Percentiles rank a stretch among this genome's conserved stretches.
Conservation (phyloP, 2,888 invertebrate species). For the Blomia tropicalis region DNA sequence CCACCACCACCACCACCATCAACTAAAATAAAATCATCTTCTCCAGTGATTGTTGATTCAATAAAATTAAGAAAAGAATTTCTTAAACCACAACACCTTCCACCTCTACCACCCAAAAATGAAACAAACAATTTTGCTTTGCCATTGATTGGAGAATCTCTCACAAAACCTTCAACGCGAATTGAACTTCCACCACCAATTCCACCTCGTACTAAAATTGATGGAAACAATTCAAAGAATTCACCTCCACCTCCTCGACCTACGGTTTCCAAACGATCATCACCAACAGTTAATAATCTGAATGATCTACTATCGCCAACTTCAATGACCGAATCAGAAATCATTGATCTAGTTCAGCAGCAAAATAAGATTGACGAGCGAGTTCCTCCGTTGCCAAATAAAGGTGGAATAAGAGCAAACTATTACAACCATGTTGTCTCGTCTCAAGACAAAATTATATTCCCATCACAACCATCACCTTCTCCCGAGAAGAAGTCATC, state of each 20-base stretch:
- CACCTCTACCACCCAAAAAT: slow-evolving; percentile 27
- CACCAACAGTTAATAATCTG: neutral
- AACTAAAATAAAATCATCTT: neutral
- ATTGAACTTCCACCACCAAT: neutral
- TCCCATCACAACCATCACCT: slow-evolving; percentile 14
- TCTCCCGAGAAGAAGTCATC: slow-evolving; percentile 25
- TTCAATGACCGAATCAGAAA: slow-evolving; percentile 7
- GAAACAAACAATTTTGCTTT: too few species aligned
- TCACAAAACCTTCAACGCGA: neutral
- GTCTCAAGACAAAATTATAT: too few species aligned
- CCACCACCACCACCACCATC: neutral
- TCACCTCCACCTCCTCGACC: slow-evolving; percentile 25
- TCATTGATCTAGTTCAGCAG: neutral
- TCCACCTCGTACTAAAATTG: slow-evolving; percentile 1
- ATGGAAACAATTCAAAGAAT: slow-evolving; percentile 21
- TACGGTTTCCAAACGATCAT: neutral
- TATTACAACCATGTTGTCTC: slow-evolving; percentile 14
- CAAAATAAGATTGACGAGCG: too few species aligned
- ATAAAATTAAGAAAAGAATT: too few species aligned
- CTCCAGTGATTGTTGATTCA: too few species aligned
- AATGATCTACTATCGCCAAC: neutral
- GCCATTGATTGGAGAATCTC: neutral
- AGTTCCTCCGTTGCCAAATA: neutral
- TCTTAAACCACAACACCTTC: too few species aligned
- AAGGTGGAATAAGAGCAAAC: neutral